phyloP scores from a whole-genome alignment of 2,888 invertebrate genomes.

The Scaptomyza parva region DNA sequence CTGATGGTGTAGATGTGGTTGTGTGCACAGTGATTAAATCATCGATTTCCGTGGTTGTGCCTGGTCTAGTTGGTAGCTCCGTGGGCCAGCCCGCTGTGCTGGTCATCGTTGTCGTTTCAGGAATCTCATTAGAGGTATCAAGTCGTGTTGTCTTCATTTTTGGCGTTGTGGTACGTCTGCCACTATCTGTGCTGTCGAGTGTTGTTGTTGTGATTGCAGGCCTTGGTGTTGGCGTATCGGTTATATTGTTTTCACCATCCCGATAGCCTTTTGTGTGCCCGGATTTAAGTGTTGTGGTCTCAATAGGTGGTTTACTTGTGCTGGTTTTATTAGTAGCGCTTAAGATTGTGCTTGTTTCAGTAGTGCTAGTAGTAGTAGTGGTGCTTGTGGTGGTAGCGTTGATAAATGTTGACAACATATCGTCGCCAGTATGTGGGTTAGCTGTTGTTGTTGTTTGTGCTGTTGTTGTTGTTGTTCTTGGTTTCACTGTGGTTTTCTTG shows the following conservation, averaged over 20 bases:
- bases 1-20: constrained; percentile 67
- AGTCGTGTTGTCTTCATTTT: constrained; percentile 83
- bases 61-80: constrained; percentile 71
- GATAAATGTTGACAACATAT: constrained; percentile 28
- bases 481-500: constrained; percentile 75
- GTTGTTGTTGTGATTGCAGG: constrained; percentile 60
- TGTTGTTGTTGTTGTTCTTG: constrained; percentile 47
- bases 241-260: constrained; percentile 85
- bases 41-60: constrained; percentile 75
- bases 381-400: constrained; percentile 74
- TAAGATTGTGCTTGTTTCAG: constrained; percentile 77
- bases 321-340: constrained; percentile 67
- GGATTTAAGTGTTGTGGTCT: constrained; percentile 75
- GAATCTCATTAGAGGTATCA: constrained; percentile 82
- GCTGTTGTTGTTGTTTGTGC: constrained; percentile 59
- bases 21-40: constrained; percentile 51
- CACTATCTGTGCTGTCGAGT: constrained; percentile 55
- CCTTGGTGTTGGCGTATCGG: constrained; percentile 72
- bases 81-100: constrained; percentile 57
- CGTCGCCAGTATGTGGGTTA: constrained; percentile 60
- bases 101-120: constrained; percentile 62
- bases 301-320: constrained; percentile 53
- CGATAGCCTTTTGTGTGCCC: constrained; percentile 83
- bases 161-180: constrained; percentile 70
- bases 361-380: constrained; percentile 74